Evolutionary conservation across 2,888 invertebrate genomes (phyloP).

Genomic region (Phania funesta): DNA sequence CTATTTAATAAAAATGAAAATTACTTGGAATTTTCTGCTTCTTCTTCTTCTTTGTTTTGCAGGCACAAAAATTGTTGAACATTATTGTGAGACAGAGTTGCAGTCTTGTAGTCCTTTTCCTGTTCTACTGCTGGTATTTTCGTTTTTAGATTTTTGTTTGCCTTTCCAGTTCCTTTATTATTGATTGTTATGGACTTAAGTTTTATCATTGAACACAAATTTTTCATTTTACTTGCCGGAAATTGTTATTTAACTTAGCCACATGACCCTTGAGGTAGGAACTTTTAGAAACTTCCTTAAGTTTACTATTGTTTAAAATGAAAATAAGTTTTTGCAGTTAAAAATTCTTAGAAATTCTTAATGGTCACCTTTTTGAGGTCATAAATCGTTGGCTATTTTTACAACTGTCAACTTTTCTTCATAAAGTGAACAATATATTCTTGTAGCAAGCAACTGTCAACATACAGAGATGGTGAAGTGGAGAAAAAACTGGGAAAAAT

Average conservation of each 20-base stretch:
- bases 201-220: conserved; percentile 40
- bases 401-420: conserved; percentile 66
- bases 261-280: conserved; percentile 30
- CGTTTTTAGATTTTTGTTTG: conserved; percentile 4
- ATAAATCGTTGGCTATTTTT: conserved; percentile 65
- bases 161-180: conserved; percentile 54
- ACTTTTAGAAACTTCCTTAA: not conserved
- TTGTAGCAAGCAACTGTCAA: conserved; percentile 64
- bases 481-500: not conserved
- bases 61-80: no score
- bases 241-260: conserved; percentile 48
- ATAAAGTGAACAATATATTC: conserved; percentile 56
- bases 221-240: conserved; percentile 6
- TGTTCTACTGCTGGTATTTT: not conserved
- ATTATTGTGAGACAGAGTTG: not conserved
- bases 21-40: not conserved
- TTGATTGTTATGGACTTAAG: conserved; percentile 55
- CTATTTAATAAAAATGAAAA: conserved; percentile 6
- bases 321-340: not conserved
- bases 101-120: not conserved
- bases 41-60: no score
- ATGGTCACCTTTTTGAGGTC: conserved; percentile 62
- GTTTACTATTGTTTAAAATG: conserved; percentile 14
- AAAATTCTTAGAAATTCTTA: conserved; percentile 39
- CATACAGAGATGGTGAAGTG: conserved; percentile 48